A percentile compares a stretch with the other conserved stretches of the same genome.
phyloP scores from a whole-genome alignment of 2,113 vertebrate genomes.

The Platichthys stellatus region DNA sequence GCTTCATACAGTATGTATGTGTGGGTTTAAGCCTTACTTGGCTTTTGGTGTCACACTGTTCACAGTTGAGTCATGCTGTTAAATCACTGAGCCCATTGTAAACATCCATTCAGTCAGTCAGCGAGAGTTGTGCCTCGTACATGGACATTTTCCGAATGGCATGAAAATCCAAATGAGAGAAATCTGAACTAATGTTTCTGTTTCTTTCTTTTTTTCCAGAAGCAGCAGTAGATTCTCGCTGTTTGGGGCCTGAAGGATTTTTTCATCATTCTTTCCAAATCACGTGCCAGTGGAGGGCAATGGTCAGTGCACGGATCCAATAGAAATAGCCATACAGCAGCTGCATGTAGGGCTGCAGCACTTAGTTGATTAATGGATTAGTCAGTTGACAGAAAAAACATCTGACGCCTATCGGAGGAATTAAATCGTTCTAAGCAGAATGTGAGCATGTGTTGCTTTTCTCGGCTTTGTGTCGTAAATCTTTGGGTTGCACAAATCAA shows the following conservation, averaged over 20 bases:
- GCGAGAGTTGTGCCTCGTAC: slow-evolving; percentile 11
- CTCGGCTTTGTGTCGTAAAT: neutral
- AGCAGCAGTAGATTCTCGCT: slow-evolving; percentile 18
- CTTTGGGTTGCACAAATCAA: neutral
- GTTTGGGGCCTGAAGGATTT: slow-evolving; percentile 22
- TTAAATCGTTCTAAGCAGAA: neutral
- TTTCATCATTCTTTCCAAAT: slow-evolving; percentile 61
- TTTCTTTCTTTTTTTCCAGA: slow-evolving; percentile 7
- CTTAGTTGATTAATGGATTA: neutral
- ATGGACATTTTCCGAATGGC: slow-evolving; percentile 38
- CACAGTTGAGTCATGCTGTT: slow-evolving; percentile 58
- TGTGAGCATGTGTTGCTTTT: neutral
- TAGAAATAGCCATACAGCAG: slow-evolving; percentile 54
- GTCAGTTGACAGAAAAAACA: neutral
- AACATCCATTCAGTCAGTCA: slow-evolving; percentile 43
- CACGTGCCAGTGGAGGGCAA: slow-evolving; percentile 63
- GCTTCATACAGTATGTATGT: slow-evolving; percentile 56
- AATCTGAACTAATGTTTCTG: slow-evolving; percentile 9
- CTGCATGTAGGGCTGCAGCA: neutral
- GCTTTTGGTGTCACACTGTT: slow-evolving; percentile 59
- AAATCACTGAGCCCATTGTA: slow-evolving; percentile 55
- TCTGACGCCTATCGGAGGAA: neutral
- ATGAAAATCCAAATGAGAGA: slow-evolving; percentile 16
- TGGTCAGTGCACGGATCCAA: slow-evolving; percentile 46
- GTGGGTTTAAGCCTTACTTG: slow-evolving; percentile 55